These are phyloP conservation scores for Horisme vitalbata DNA, from an alignment of 2,888 invertebrate genomes.

Conservation along the genomic window DNA sequence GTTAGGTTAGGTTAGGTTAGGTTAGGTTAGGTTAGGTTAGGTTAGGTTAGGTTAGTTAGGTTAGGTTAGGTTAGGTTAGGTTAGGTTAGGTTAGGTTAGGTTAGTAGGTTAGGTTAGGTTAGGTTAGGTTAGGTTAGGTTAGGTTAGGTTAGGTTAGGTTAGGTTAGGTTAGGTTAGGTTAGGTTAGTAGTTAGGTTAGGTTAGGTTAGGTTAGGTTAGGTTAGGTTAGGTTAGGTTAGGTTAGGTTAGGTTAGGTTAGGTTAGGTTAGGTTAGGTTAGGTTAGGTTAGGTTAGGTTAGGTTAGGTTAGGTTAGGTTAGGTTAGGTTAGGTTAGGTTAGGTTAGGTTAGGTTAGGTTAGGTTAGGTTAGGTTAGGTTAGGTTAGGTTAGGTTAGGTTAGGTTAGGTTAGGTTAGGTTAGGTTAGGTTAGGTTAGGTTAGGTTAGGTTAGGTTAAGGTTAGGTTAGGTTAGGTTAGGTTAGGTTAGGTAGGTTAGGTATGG, in stretches of 20 bases:
- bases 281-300: conserved; percentile 31
- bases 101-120: too few relatives aligned
- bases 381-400: conserved; percentile 28
- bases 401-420: conserved; percentile 34
- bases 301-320: conserved; percentile 18
- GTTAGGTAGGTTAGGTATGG: conserved; percentile 29
- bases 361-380: conserved; percentile 26
- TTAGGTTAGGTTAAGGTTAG: too few relatives aligned
- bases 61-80: conserved; percentile 33
- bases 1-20: conserved; percentile 37
- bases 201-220: conserved; percentile 28
- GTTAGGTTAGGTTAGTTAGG: conserved; percentile 33
- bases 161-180: conserved; percentile 27
- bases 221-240: conserved; percentile 32
- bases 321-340: conserved; percentile 18
- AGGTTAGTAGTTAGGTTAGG: conserved; percentile 31
- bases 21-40: conserved; percentile 35
- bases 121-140: conserved; percentile 37
- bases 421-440: too few relatives aligned
- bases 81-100: too few relatives aligned
- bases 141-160: conserved; percentile 28
- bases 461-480: conserved; percentile 38
- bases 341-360: too few relatives aligned
- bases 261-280: too few relatives aligned
- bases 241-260: conserved; percentile 30